Percentiles rank a stretch among this genome's conserved stretches.
phyloP scores from a whole-genome alignment of 2,797 vertebrate genomes.

The Molossus alvarezi region DNA sequence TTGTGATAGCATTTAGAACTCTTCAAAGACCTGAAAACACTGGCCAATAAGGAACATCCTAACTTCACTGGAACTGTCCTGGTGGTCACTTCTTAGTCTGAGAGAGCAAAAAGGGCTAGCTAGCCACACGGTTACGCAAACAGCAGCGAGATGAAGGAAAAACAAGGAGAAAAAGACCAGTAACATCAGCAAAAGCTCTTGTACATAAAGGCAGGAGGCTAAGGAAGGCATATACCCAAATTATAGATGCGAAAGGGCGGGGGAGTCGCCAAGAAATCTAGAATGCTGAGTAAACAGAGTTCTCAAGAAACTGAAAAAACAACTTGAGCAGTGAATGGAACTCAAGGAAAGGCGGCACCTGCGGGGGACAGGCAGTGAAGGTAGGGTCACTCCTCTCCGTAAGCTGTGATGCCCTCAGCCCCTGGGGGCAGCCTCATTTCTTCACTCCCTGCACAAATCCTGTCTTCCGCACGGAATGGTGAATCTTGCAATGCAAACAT shows the following conservation, averaged over 20 bases:
- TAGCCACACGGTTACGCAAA: conserved; percentile 31
- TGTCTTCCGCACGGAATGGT: neutral
- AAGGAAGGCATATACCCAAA: neutral
- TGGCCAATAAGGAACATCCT: neutral
- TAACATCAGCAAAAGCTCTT: conserved; percentile 51
- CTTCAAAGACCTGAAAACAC: conserved; percentile 60
- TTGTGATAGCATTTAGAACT: neutral
- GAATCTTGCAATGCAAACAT: conserved; percentile 5
- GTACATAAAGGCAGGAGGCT: neutral
- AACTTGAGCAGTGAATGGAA: neutral
- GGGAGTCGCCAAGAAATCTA: conserved; percentile 65
- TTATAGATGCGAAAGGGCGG: conserved; percentile 64
- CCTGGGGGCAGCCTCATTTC: neutral
- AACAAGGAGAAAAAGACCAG: conserved; percentile 22
- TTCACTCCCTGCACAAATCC: neutral
- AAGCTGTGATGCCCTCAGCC: neutral
- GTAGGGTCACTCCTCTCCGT: neutral
- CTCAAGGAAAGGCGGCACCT: conserved; percentile 10
- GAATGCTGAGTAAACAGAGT: conserved; percentile 58
- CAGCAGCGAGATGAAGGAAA: neutral
- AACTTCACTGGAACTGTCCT: neutral
- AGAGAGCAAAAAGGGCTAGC: neutral
- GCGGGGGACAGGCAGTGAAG: neutral
- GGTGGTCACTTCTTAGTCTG: neutral
- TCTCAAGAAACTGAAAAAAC: conserved; percentile 2